Percentiles rank a stretch among this genome's conserved stretches.
These are phyloP conservation scores for Spheniscus humboldti DNA, from an alignment of 2,797 vertebrate genomes.

Conservation along the genomic window DNA sequence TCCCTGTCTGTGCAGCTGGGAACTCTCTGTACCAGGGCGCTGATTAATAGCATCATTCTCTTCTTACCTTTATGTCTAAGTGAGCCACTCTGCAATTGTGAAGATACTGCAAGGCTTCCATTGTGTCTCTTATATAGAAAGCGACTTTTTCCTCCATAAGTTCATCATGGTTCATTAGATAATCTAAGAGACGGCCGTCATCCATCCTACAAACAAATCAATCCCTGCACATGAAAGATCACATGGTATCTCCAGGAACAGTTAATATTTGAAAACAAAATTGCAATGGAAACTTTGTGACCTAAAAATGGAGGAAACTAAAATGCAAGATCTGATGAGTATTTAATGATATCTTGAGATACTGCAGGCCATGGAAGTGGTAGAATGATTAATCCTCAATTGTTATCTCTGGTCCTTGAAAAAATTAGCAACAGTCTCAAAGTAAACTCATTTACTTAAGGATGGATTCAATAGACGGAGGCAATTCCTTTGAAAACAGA, in stretches of 20 bases:
- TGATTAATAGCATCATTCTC: neutral
- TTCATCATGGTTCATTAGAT: conserved; percentile 92
- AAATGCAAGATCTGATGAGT: neutral
- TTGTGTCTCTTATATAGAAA: conserved; percentile 90
- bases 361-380: neutral
- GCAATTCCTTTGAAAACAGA: conserved; percentile 11
- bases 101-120: conserved; percentile 93
- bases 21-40: neutral
- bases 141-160: conserved; percentile 97
- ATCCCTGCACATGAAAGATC: neutral
- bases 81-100: conserved; percentile 95
- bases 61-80: conserved; percentile 91
- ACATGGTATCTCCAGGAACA: neutral
- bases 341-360: neutral
- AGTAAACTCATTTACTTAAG: conserved; percentile 25
- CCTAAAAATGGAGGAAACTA: conserved; percentile 5
- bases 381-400: neutral
- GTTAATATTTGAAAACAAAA: neutral
- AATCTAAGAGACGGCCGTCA: conserved; percentile 90
- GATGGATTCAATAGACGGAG: neutral
- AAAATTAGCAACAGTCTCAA: neutral
- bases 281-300: neutral
- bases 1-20: neutral
- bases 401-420: neutral
- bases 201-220: conserved; percentile 82